These are phyloP conservation scores for Palythoa caribaeorum DNA, from an alignment of 92 coral and sea anemone species.

Conservation along the genomic window DNA sequence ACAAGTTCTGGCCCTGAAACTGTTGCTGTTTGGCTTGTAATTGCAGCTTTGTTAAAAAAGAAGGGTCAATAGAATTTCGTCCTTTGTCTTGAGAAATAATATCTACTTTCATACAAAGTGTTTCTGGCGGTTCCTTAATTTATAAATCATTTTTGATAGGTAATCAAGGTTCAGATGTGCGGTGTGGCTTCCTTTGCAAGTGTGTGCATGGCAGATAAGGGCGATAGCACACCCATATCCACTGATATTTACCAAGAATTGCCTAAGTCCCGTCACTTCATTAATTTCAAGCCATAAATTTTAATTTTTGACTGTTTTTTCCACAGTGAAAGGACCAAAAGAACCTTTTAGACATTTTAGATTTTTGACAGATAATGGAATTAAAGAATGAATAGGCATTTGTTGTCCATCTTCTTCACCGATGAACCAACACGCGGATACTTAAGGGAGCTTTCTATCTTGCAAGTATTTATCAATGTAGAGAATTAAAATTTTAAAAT, in stretches of 20 bases:
- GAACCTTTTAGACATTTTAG: background rate
- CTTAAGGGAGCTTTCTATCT: background rate
- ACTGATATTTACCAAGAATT: slow-evolving; percentile 2
- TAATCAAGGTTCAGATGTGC: slow-evolving; percentile 43
- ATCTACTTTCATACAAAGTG: background rate
- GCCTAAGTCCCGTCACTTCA: slow-evolving; percentile 38
- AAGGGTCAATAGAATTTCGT: background rate
- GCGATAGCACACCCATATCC: slow-evolving; percentile 37
- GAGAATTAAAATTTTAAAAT: background rate
- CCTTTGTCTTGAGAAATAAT: background rate
- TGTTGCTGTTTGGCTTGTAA: background rate
- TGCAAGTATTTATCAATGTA: background rate
- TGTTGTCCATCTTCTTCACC: background rate
- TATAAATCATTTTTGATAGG: slow-evolving; percentile 89
- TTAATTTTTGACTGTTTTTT: slow-evolving; percentile 13
- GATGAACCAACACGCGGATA: background rate
- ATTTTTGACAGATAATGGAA: slow-evolving; percentile 20
- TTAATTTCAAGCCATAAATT: slow-evolving; percentile 13
- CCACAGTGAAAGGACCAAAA: too few species aligned
- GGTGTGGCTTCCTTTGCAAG: slow-evolving; percentile 34
- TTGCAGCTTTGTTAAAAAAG: background rate
- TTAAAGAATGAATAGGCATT: background rate
- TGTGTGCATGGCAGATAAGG: slow-evolving; percentile 36
- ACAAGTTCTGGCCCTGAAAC: background rate
- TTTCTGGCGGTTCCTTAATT: slow-evolving; percentile 68